Base-by-base conservation (phyloP, 1,140 invertebrate genomes). In the Trachymyrmex septentrionalis region DNA sequence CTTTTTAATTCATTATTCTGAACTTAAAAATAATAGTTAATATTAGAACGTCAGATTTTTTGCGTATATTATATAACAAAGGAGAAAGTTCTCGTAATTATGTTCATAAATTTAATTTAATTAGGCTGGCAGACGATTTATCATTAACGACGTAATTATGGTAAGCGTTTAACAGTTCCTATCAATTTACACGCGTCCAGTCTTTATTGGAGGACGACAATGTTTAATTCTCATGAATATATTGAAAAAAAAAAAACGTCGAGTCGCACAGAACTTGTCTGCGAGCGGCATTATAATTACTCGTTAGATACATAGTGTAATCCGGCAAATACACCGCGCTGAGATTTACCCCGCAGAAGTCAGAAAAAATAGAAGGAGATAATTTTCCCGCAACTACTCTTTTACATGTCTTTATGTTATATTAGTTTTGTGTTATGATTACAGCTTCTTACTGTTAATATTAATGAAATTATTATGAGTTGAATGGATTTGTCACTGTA, bases 81-180 rank as follows among this genome's bases (percentile, higher is more conserved):
- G 16, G 24, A 57, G 5, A 57, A n/a, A 44, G n/a, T 16, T 44
- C 5, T 34, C 16, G 5, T 71, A 44, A 81, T 69, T 71, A 59
- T 57, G 14, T 21, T 71, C 44, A 21, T 81, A 38, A 55, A 69
- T 81, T 69, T 55, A 57, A 81, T 71, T 57, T 53, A 69, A 71
- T 57, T 67, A 14, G 34, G 21, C n/a, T 66, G 27, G 14, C 24
- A 30, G 12, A 27, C 19, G 27, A 67, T 67, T 78, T 57, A 44
- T 81, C 24, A 72, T 71, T 66, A 67, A 67, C 4, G n/a, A 80
- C 27, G 3, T 57, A 55, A 67, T 80, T 57, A 72, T 16, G 24
- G 12, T 34, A 24, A 57, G 16, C 38, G 57, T 34, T 69, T 71
- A 44, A 71, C 4, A 7, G 2, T 61, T 59, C 19, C 19, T 38